Base-by-base conservation (phyloP, 2,113 vertebrate species). In the Oophaga pumilio region DNA sequence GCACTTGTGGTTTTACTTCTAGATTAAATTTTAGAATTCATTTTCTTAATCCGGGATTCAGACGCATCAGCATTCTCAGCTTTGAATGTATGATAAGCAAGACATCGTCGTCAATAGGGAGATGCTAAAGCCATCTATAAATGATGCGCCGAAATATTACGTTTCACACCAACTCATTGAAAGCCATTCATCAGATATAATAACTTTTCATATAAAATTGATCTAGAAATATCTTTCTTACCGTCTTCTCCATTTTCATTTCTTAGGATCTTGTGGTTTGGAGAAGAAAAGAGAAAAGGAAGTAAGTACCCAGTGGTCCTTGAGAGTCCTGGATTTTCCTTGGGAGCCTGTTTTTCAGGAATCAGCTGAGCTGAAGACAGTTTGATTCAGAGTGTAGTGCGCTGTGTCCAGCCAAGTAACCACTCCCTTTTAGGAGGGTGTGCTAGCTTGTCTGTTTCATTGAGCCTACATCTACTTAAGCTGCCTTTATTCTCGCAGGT, bases 401-500 rank as follows among this genome's bases (percentile, higher is more conserved):
- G 22, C 56, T 87, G 52, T 83, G 56, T 66, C 80, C 87, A 64
- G 79, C 57, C 80, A 59, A 68, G 22, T 84, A 88, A 84, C 87
- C 87, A 88, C 87, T 88, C 87, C 87, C 80, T 88, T 77, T 68
- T 71, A 77, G 82, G 74, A 84, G 87, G 80, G 87, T 88, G 87
- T 88, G 87, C 87, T 74, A 82, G 77, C 64, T 77, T 83, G 60
- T 77, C 69, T 76, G 4, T 81, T 69, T 57, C 68, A 84, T 77
- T 88, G 49, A 88, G 81, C 81, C 66, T 77, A 84, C 84, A 84
- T 74, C 80, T 83, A 84, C 69, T 84, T 88, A 88, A 83, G 49
- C 87, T 88, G n/a, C 79, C 87, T 77, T 33, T 50, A 57, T 88
- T 66, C 81, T 71, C 60, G 18, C 56, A 83, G 71, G 87, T 83